phyloP scores from a whole-genome alignment of 1,140 invertebrate genomes.

The Aphaenogaster ashmeadi region DNA sequence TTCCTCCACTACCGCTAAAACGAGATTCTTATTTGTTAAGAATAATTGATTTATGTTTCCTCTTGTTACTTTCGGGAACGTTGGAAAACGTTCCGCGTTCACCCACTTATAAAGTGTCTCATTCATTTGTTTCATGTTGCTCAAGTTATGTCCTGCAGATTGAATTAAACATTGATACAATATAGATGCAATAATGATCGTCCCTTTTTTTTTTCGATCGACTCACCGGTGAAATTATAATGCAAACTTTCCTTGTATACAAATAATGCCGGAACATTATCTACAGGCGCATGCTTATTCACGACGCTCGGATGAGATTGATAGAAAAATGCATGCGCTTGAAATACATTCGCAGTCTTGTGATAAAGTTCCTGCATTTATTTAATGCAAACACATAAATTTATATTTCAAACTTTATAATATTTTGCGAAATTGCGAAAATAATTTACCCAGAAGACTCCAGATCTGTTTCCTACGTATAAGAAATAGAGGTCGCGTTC shows the following conservation, averaged over 20 bases:
- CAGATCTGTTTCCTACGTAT: constrained; percentile 93
- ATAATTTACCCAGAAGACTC: constrained; percentile 91
- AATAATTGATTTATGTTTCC: constrained; percentile 95
- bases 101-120: constrained; percentile 94
- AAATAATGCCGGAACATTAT: constrained; percentile 91
- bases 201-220: constrained; percentile 4
- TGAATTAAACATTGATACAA: constrained; percentile 34
- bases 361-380: constrained; percentile 91
- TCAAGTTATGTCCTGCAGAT: constrained; percentile 84
- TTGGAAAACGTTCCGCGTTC: constrained; percentile 95
- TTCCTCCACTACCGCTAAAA: constrained; percentile 95
- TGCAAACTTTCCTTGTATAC: constrained; percentile 94
- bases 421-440: constrained; percentile 40
- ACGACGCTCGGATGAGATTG: constrained; percentile 90
- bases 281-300: constrained; percentile 90
- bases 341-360: constrained; percentile 92
- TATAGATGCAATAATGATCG: constrained; percentile 16
- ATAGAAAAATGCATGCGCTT: constrained; percentile 95
- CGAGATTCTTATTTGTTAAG: constrained; percentile 94
- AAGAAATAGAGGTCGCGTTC: constrained; percentile 95
- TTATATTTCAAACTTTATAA: constrained; percentile 5
- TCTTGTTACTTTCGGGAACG: constrained; percentile 95
- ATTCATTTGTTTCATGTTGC: constrained; percentile 89
- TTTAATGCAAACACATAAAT: constrained; percentile 6
- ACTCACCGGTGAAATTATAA: constrained; percentile 91